Conservation (phyloP, 2,797 vertebrate genomes). For the Avahi laniger region DNA sequence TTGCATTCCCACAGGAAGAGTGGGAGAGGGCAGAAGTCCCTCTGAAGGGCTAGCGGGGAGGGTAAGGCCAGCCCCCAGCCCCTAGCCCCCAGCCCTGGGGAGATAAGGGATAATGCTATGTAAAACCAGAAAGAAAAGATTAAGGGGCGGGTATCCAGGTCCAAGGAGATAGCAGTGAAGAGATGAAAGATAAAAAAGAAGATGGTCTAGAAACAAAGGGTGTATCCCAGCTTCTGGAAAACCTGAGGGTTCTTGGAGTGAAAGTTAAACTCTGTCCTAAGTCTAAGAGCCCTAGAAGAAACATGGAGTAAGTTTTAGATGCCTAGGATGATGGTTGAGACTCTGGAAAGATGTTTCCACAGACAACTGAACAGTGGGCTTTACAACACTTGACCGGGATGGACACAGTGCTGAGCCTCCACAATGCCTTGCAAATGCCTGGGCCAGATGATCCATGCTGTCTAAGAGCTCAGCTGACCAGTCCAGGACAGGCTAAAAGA, state of each 20-base stretch:
- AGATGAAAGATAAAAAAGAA: conserved; percentile 64
- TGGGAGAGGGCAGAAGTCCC: conserved; percentile 17
- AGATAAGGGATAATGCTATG: conserved; percentile 71
- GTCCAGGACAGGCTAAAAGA: neutral
- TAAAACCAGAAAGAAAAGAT: conserved; percentile 57
- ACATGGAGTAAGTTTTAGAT: neutral
- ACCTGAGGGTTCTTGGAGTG: neutral
- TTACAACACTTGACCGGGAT: neutral
- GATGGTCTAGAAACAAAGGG: conserved; percentile 32
- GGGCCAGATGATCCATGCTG: too few relatives aligned
- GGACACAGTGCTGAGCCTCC: neutral
- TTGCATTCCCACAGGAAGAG: neutral
- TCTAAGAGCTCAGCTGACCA: neutral
- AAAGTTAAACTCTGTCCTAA: conserved; percentile 32
- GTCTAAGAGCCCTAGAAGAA: neutral
- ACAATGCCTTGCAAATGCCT: neutral
- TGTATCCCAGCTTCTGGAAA: neutral
- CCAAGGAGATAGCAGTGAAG: conserved; percentile 46
- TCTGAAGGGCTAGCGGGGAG: neutral
- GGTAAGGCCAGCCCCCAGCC: neutral
- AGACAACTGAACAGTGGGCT: fast-evolving
- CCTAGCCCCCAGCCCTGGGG: neutral
- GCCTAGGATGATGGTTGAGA: neutral
- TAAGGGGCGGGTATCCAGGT: conserved; percentile 59
- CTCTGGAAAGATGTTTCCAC: neutral